Base-by-base conservation (phyloP, 2,797 vertebrate genomes). In the Megalops cyprinoides region DNA sequence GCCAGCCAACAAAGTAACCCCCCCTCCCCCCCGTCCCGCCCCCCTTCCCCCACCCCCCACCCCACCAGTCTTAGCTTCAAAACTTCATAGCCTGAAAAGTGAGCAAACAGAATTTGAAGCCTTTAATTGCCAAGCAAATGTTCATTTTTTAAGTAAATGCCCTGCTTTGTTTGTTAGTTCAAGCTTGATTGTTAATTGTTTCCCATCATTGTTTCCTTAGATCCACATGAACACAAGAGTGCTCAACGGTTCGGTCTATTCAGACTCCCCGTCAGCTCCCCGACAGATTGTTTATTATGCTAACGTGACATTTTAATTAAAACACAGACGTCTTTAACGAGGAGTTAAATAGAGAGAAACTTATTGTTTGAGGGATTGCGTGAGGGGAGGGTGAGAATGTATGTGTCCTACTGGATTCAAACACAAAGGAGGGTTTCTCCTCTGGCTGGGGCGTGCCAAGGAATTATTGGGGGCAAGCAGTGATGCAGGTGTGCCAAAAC, bases 121-220 rank as follows among this genome's bases (percentile, higher is more conserved):
- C 76, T 81, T 53, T 79, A 84, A 84, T 84, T 76, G 69, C 77
- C n/a, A n/a, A n/a, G n/a, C n/a, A n/a, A n/a, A n/a, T n/a, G n/a
- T n/a, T n/a, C n/a, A n/a, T n/a, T n/a, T n/a, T n/a, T n/a, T n/a
- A n/a, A n/a, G n/a, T n/a, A n/a, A n/a, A n/a, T n/a, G n/a, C n/a
- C n/a, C n/a, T n/a, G n/a, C n/a, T n/a, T n/a, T n/a, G n/a, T n/a
- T n/a, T n/a, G n/a, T n/a, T n/a, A n/a, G 15, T 3, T 75, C 49
- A 53, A 76, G 65, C 9, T 20, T 55, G 55, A 55, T 15, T 20
- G n/a, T 15, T 4, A 55, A n/a, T 6, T 34, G 58, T 12, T 34
- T 65, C 62, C 31, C 9, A 10, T 31, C 6, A 28, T 60, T 28
- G 56, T 25, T 60, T 25, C 15, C 15, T 65, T n/a, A 20, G 62